Percentiles rank a stretch among this genome's conserved stretches.
Evolutionary conservation across 2,113 vertebrate genomes (phyloP).

Genomic region (Crotalus viridis): DNA sequence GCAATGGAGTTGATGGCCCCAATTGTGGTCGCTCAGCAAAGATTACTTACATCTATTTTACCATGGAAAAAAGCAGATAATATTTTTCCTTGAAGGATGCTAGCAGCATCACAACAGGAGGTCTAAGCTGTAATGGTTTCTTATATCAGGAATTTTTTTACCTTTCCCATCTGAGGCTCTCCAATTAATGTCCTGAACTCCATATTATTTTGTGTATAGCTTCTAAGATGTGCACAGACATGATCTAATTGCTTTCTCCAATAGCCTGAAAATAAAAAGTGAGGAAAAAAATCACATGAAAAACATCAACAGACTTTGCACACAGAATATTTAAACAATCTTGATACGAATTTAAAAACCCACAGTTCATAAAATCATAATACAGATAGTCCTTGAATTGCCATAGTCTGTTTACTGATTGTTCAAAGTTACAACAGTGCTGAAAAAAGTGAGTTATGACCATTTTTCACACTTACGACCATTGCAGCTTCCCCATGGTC

Average conservation of each 20-base stretch:
- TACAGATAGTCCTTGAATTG: too few species aligned
- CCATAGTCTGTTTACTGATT: too few species aligned
- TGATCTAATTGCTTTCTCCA: conserved; percentile 97
- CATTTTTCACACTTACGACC: too few species aligned
- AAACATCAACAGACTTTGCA: background rate
- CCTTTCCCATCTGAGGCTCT: conserved; percentile 91
- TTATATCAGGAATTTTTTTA: conserved; percentile 48
- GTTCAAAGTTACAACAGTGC: too few species aligned
- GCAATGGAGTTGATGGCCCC: too few species aligned
- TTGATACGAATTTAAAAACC: background rate
- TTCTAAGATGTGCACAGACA: conserved; percentile 86
- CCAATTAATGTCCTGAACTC: conserved; percentile 88
- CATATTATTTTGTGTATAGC: conserved; percentile 86
- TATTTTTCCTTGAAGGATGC: too few species aligned
- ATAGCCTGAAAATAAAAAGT: conserved; percentile 75
- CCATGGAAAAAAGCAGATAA: too few species aligned
- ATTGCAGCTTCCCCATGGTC: too few species aligned
- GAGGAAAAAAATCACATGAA: conserved; percentile 8
- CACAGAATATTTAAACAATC: background rate
- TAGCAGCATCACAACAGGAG: too few species aligned
- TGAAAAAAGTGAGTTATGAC: too few species aligned
- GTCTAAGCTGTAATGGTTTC: background rate
- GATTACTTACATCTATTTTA: too few species aligned
- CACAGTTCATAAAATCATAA: background rate
- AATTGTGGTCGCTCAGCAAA: too few species aligned